These are phyloP conservation scores for Papilio protenor DNA, from an alignment of 2,888 invertebrate genomes.

Conservation along the genomic window DNA sequence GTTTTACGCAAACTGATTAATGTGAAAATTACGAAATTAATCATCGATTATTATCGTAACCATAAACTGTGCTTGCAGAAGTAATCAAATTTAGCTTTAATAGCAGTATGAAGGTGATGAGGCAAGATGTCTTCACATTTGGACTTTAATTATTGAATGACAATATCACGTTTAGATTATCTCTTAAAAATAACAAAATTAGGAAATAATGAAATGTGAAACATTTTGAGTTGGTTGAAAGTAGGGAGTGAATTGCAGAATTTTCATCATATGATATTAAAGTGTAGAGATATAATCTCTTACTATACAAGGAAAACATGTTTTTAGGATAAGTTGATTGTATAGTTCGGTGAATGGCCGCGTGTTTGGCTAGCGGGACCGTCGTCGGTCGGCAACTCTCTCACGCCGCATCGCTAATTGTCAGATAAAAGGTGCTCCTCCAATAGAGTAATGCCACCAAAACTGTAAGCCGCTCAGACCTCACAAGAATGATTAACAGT, in stretches of 20 bases:
- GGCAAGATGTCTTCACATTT: not conserved
- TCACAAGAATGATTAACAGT: not conserved
- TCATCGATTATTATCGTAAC: not conserved
- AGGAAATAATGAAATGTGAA: not conserved
- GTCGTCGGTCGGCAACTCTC: constrained; percentile 50
- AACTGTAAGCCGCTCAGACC: not conserved
- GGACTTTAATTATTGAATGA: not conserved
- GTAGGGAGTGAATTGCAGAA: not conserved
- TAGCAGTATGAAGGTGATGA: not conserved
- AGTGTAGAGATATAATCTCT: not conserved
- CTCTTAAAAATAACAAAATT: not conserved
- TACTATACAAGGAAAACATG: constrained; percentile 46
- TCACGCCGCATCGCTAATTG: constrained; percentile 60
- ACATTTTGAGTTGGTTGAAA: not conserved
- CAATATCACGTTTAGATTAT: not conserved
- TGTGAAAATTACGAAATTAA: constrained; percentile 6
- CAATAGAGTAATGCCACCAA: constrained; percentile 38
- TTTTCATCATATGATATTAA: not conserved
- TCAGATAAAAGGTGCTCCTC: constrained; percentile 51
- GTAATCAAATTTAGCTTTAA: not conserved
- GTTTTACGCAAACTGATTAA: not conserved
- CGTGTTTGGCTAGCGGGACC: constrained; percentile 71
- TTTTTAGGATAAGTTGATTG: not conserved
- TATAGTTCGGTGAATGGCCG: constrained; percentile 58
- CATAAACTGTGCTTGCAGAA: constrained; percentile 3